These are phyloP conservation scores for Amphipyra berbera DNA, from an alignment of 2,888 invertebrate species.

Conservation along the genomic window DNA sequence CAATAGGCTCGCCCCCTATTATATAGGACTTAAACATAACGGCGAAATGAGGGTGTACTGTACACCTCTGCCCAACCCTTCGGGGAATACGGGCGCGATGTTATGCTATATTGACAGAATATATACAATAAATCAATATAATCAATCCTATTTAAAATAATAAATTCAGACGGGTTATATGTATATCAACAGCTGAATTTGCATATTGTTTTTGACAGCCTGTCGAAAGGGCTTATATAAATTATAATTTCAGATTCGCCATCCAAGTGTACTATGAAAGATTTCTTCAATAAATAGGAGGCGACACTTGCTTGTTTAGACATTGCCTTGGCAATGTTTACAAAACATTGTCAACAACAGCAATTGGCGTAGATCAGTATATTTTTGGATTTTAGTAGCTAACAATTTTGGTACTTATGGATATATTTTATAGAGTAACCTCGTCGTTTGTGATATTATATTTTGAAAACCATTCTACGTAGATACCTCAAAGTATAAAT, in stretches of 20 bases:
- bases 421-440: not conserved
- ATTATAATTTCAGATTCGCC: slow-evolving; percentile 15
- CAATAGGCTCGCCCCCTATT: too few relatives aligned
- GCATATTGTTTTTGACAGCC: slow-evolving; percentile 41
- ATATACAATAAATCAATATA: slow-evolving; percentile 32
- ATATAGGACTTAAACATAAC: too few relatives aligned
- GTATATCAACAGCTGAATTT: slow-evolving; percentile 31
- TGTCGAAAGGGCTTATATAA: slow-evolving; percentile 41
- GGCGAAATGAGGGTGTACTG: too few relatives aligned
- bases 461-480: too few relatives aligned
- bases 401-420: not conserved
- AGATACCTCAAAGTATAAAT: too few relatives aligned
- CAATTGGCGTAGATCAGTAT: slow-evolving; percentile 2
- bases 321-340: slow-evolving; percentile 12
- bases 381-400: slow-evolving; percentile 2
- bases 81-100: too few relatives aligned
- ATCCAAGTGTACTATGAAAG: slow-evolving; percentile 12
- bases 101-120: not conserved
- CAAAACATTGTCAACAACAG: slow-evolving; percentile 20
- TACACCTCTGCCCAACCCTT: too few relatives aligned
- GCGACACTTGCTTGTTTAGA: slow-evolving; percentile 28
- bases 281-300: slow-evolving; percentile 21
- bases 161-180: slow-evolving; percentile 36
- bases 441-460: not conserved
- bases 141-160: slow-evolving; percentile 48